Percentiles rank a stretch among this genome's conserved stretches.
Conservation (phyloP, 2,888 invertebrate species). For the Scrobipalpa atriplicella region DNA sequence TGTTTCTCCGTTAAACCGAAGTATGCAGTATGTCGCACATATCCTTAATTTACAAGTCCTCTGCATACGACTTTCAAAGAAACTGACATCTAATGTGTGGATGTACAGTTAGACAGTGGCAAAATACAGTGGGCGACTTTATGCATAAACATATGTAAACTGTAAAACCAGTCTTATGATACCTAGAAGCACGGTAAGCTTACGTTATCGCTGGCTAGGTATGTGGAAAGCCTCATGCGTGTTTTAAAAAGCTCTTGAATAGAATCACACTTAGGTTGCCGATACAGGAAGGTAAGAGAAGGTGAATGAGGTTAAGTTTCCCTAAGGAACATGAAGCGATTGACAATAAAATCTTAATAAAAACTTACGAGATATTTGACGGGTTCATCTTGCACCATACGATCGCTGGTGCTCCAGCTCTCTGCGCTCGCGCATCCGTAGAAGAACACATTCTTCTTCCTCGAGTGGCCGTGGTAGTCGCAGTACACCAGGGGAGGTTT, state of each 20-base stretch:
- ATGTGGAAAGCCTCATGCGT: neutral
- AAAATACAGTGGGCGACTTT: conserved; percentile 26
- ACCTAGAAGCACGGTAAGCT: conserved; percentile 23
- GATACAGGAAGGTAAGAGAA: too few relatives aligned
- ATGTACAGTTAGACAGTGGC: conserved; percentile 32
- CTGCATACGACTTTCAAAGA: conserved; percentile 20
- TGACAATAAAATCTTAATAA: too few relatives aligned
- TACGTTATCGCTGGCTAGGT: neutral
- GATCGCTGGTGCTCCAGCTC: conserved; percentile 86
- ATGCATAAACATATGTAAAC: conserved; percentile 31
- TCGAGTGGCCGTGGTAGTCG: conserved; percentile 92
- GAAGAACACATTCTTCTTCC: conserved; percentile 92
- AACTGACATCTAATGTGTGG: conserved; percentile 26
- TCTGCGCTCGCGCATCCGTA: conserved; percentile 90
- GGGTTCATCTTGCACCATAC: conserved; percentile 80
- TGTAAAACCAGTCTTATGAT: conserved; percentile 31
- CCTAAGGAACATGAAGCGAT: too few relatives aligned
- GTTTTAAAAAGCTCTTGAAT: neutral
- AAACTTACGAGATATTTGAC: conserved; percentile 83
- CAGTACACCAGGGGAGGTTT: conserved; percentile 85
- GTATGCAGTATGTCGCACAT: conserved; percentile 13
- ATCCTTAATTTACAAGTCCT: conserved; percentile 23
- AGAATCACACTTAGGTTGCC: too few relatives aligned
- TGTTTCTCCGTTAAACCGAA: conserved; percentile 20
- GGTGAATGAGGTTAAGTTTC: too few relatives aligned